These are phyloP conservation scores for Pocota personata DNA, from an alignment of 2,888 invertebrate genomes.

Conservation along the genomic window DNA sequence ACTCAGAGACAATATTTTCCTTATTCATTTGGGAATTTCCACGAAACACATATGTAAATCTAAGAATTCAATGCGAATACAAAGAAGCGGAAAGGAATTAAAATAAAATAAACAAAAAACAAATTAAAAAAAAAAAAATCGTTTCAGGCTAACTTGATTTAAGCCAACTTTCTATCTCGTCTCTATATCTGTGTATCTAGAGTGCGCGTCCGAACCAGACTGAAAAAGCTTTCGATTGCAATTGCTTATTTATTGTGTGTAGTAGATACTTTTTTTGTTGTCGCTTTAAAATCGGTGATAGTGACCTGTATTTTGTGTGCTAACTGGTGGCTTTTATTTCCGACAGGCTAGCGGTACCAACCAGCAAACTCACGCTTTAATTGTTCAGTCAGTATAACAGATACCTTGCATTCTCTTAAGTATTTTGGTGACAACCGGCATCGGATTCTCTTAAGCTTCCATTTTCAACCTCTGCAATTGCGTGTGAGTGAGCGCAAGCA, in stretches of 20 bases:
- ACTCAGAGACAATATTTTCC: neutral
- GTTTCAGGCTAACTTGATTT: conserved; percentile 23
- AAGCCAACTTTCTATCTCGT: conserved; percentile 45
- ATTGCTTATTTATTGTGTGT: conserved; percentile 62
- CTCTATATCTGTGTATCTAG: conserved; percentile 39
- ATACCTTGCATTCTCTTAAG: conserved; percentile 15
- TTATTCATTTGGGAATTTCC: neutral
- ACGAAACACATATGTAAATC: conserved; percentile 13
- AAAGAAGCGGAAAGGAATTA: conserved; percentile 12
- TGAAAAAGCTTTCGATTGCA: conserved; percentile 61
- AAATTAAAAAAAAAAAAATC: conserved; percentile 12
- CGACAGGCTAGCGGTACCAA: conserved; percentile 24
- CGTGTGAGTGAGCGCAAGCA: no score
- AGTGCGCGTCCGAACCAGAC: conserved; percentile 68
- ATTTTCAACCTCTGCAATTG: neutral
- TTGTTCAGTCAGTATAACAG: conserved; percentile 3
- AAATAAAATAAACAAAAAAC: neutral
- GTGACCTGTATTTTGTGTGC: conserved; percentile 45
- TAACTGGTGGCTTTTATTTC: conserved; percentile 30
- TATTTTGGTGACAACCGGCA: neutral
- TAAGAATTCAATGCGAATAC: conserved; percentile 8
- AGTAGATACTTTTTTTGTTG: conserved; percentile 29
- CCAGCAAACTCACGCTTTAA: neutral
- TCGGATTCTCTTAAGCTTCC: conserved; percentile 20
- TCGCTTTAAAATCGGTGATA: conserved; percentile 13